Conservation (phyloP, 2,797 vertebrate species). For the Dendrocincla fuliginosa region DNA sequence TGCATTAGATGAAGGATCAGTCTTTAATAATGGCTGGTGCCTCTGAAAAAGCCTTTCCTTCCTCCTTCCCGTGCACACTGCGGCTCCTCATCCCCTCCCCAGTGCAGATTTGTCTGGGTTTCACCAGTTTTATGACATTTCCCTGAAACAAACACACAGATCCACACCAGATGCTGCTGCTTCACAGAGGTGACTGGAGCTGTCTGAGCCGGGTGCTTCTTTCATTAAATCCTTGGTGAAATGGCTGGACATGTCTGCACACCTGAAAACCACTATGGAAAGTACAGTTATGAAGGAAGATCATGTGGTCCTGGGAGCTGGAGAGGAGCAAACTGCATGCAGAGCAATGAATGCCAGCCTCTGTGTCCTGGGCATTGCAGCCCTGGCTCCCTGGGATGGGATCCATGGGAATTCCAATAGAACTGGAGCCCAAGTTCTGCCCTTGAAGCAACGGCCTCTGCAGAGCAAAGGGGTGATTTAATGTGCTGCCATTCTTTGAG, state of each 20-base stretch:
- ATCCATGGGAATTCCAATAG: not conserved
- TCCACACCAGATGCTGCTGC: fast-evolving
- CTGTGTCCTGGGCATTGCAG: fast-evolving
- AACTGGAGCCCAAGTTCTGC: not conserved
- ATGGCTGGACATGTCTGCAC: not conserved
- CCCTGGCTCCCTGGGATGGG: not conserved
- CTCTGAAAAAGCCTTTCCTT: not conserved
- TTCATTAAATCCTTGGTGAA: not conserved
- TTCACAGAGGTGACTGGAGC: not conserved
- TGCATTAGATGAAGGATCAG: not conserved
- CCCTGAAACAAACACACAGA: fast-evolving
- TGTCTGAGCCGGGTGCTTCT: not conserved
- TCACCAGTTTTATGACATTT: not conserved
- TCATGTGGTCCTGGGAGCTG: fast-evolving
- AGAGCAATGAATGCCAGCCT: fast-evolving
- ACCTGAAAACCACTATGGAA: not conserved
- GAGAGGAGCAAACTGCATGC: not conserved
- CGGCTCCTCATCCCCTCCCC: not conserved
- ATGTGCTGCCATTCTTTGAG: not conserved
- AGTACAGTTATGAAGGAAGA: not conserved
- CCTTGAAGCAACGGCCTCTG: not conserved
- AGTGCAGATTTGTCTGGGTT: fast-evolving
- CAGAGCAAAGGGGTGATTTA: constrained; percentile 16
- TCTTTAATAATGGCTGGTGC: not conserved
- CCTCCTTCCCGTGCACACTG: fast-evolving